These are phyloP conservation scores for Homalodisca vitripennis DNA, from an alignment of 1,140 invertebrate genomes.

Conservation along the genomic window DNA sequence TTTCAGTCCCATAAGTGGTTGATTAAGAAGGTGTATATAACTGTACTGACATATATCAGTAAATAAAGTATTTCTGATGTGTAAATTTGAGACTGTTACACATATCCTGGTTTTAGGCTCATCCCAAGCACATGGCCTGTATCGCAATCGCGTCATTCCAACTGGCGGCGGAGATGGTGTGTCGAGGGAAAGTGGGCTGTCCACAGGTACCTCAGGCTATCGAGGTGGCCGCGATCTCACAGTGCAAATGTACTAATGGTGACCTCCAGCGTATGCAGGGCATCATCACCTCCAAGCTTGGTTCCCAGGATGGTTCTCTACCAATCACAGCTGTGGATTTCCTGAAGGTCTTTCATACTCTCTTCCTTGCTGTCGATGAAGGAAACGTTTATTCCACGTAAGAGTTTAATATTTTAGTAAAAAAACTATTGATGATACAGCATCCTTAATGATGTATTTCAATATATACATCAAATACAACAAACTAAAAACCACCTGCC, in stretches of 20 bases:
- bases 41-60: no score
- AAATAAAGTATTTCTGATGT: no score
- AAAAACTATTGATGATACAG: no score
- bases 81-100: background rate
- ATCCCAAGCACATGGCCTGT: slow-evolving; percentile 67
- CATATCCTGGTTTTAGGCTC: slow-evolving; percentile 46
- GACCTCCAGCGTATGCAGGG: slow-evolving; percentile 72
- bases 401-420: no score
- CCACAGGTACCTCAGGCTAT: slow-evolving; percentile 46
- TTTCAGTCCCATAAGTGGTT: no score
- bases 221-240: slow-evolving; percentile 58
- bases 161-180: slow-evolving; percentile 55
- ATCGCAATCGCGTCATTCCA: slow-evolving; percentile 69
- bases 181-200: slow-evolving; percentile 43
- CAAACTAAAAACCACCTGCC: no score
- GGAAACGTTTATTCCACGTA: slow-evolving; percentile 37
- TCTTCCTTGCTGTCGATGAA: slow-evolving; percentile 49
- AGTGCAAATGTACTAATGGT: slow-evolving; percentile 72
- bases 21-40: no score
- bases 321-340: slow-evolving; percentile 65
- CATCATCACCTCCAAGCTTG: slow-evolving; percentile 67
- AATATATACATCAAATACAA: no score
- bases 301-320: slow-evolving; percentile 55
- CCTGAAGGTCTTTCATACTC: slow-evolving; percentile 60
- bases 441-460: no score